Evolutionary conservation across 2,113 vertebrate genomes (phyloP).

Genomic region (Dendropsophus ebraccatus): DNA sequence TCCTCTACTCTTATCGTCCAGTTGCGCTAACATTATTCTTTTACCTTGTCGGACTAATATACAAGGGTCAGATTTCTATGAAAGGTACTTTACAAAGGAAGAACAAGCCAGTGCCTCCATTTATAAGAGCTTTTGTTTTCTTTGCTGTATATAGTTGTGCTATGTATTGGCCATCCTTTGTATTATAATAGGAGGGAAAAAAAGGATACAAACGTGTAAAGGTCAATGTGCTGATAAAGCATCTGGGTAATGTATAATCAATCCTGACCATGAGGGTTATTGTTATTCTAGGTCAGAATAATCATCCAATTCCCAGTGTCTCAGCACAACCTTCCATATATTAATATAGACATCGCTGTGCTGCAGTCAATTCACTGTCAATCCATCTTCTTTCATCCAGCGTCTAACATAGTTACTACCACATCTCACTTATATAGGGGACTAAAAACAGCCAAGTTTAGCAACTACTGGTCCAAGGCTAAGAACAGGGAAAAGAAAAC

Average conservation of each 20-base stretch:
- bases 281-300: neutral
- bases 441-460: neutral
- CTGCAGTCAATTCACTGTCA: neutral
- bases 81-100: neutral
- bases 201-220: neutral
- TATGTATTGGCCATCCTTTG: neutral
- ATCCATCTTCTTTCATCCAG: neutral
- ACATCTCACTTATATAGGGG: too few species aligned
- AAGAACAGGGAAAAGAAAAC: neutral
- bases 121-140: neutral
- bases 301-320: neutral
- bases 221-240: neutral
- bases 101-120: neutral
- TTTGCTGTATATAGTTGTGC: neutral
- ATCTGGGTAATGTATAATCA: neutral
- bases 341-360: neutral
- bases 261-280: neutral
- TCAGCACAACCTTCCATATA: conserved; percentile 8
- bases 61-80: too few species aligned
- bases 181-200: neutral
- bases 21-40: too few species aligned
- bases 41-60: too few species aligned
- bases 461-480: neutral
- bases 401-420: too few species aligned
- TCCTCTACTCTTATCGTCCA: too few species aligned